Evolutionary conservation across 2,888 invertebrate genomes (phyloP), one percentile per base, ranked within the genome.

Genomic region (Marronus borbonicus): DNA sequence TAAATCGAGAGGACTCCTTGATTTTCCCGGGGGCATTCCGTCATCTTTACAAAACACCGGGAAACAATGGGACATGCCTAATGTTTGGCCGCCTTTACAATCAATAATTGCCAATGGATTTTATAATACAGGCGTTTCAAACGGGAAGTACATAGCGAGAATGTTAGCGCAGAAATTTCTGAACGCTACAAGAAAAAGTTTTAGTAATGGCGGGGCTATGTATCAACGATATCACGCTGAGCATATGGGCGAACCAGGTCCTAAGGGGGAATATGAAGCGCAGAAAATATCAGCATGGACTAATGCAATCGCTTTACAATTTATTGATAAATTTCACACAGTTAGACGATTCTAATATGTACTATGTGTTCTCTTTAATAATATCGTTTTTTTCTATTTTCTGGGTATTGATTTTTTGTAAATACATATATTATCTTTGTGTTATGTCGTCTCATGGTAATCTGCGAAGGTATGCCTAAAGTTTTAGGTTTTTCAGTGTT

Each of bases 81-180:
- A 96, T 85, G 95, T 94, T 0, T 97, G 97, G 96, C 93, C 96
- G 0, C 96, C 96, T 3, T 90, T 94, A 64, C 94, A 96, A 80
- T 93, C 94, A 84, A 91, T 96, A 74, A 88, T 94, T 1, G 92
- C 96, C 2, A 91, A 93, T 85, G 93, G 93, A 2, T 87, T 96
- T 79, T 20, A 66, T 12, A 44, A 44, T 44, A 12, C 44, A 12
- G 44, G 12, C 44, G 12, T 12, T 44, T 44, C 44, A 44, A 44
- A 44, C 12, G 44, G 44, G 44, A 44, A 44, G 44, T 44, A 44
- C 12, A 12, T 44, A 44, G 44, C 44, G 0, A 10, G 44, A 44
- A 12, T 44, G 62, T 88, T 95, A 31, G 94, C 95, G 0, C 89
- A 92, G 80, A 90, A 90, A 62, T 96, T 95, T 94, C 89, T 94